Evolutionary conservation across 2,797 vertebrate genomes (phyloP).

Genomic region (Notamacropus eugenii): DNA sequence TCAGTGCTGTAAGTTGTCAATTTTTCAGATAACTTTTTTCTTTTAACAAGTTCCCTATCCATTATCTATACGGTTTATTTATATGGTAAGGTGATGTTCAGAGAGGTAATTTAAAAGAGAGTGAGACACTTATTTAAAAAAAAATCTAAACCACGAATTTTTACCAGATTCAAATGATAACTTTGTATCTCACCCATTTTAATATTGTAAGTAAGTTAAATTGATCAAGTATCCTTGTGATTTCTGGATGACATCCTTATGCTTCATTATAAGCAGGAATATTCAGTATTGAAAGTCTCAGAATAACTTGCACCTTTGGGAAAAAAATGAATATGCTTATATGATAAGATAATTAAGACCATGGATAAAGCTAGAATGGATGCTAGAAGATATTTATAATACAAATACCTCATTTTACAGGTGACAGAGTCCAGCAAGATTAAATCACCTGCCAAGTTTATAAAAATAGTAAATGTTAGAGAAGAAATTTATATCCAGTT

Average conservation of each 20-base stretch:
- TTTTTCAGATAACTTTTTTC: conserved; percentile 32
- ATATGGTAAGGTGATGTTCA: conserved; percentile 13
- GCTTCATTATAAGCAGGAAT: background rate
- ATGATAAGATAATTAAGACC: too few relatives aligned
- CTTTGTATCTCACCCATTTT: conserved; percentile 40
- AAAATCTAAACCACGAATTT: background rate
- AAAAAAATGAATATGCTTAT: background rate
- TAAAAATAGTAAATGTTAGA: too few relatives aligned
- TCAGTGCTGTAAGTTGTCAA: conserved; percentile 5
- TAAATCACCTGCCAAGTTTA: too few relatives aligned
- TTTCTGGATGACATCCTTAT: background rate
- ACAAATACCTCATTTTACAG: too few relatives aligned
- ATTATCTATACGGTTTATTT: background rate
- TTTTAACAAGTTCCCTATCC: conserved; percentile 37
- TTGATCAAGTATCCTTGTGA: background rate
- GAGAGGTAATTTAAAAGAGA: conserved; percentile 28
- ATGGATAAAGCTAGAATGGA: too few relatives aligned
- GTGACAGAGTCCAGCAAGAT: too few relatives aligned
- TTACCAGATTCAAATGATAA: background rate
- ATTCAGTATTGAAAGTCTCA: background rate
- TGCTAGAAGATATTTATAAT: too few relatives aligned
- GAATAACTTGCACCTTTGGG: background rate
- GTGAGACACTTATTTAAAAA: conserved; percentile 24
- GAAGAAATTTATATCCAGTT: too few relatives aligned
- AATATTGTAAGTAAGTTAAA: conserved; percentile 29